phyloP scores from a whole-genome alignment of 2,888 invertebrate genomes.

The Dyspetes luteomarginatus region DNA sequence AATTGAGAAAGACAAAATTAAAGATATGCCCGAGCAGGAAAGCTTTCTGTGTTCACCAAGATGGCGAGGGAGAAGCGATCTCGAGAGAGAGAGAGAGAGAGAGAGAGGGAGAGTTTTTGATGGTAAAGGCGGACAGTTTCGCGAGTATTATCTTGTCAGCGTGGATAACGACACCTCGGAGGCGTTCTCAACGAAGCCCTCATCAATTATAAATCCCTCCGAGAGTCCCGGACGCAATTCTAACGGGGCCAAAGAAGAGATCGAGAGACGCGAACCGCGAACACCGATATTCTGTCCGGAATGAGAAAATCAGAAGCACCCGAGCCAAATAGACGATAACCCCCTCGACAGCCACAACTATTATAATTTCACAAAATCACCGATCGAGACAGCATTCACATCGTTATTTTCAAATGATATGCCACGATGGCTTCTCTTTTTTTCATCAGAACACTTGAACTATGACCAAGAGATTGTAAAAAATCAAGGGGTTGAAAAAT shows the following conservation, averaged over 20 bases:
- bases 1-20: constrained; percentile 60
- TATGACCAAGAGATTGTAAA: constrained; percentile 10
- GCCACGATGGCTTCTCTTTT: background rate
- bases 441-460: background rate
- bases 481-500: background rate
- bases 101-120: constrained; percentile 38
- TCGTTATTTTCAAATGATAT: constrained; percentile 48
- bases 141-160: constrained; percentile 81
- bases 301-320: constrained; percentile 52
- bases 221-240: constrained; percentile 37
- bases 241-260: constrained; percentile 30
- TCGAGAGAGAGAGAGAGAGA: background rate
- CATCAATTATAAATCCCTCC: constrained; percentile 80
- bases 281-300: constrained; percentile 58
- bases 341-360: constrained; percentile 50
- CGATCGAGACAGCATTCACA: constrained; percentile 32
- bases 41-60: constrained; percentile 47
- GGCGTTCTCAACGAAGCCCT: constrained; percentile 77
- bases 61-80: background rate
- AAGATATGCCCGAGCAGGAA: constrained; percentile 49
- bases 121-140: constrained; percentile 70
- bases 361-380: constrained; percentile 45
- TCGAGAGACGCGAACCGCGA: constrained; percentile 39
- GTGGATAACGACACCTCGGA: constrained; percentile 80
- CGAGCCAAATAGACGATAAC: constrained; percentile 45